Evolutionary conservation across 2,797 vertebrate species (phyloP), one percentile per base, ranked within the genome.

Genomic region (Alcedo quadribrachys): DNA sequence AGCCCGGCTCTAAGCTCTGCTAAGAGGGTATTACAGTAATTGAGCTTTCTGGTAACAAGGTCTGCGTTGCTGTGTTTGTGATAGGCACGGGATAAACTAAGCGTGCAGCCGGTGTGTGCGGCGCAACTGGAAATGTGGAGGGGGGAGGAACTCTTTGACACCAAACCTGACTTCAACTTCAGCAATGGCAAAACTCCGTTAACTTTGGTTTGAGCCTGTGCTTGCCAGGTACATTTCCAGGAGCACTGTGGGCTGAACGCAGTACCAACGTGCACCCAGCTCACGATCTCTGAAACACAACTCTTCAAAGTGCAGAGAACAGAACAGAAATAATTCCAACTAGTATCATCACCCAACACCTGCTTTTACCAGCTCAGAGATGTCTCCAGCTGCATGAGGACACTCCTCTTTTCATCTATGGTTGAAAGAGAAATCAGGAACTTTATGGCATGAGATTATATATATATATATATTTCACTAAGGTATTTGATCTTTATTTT

Each of bases 1-100:
- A 33, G 32, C n/a, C 85, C 65, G 75, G 65, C 78, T 91, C 37
- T 85, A 30, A 89, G 86, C 75, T 89, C 58, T 1, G 3, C 48
- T 63, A 37, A 63, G 66, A 92, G 73, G 75, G n/a, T 87, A 87
- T 90, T 94, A 61, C 76, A 90, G 15, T 87, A 87, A 87, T 37
- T 94, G 84, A 89, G 73, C 73, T 95, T 89, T 70, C 83, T 95
- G 86, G 62, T 90, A 90, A 69, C 69, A 42, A 94, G 84, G 79
- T 81, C 79, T 92, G 73, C 1, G 0, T 81, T 87, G 60, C 73
- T 93, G 69, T 82, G 61, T 91, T 91, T 93, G 71, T 90, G 71
- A 77, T 77, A 94, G 68, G 78, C 61, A 87, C 21, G 71, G 71
- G 85, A 90, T 86, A 93, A 92, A 88, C 45, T 62, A 58, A 94